Evolutionary conservation across 2,888 invertebrate genomes (phyloP), one percentile per base, ranked within the genome.

Genomic region (Panzeria rudis): DNA sequence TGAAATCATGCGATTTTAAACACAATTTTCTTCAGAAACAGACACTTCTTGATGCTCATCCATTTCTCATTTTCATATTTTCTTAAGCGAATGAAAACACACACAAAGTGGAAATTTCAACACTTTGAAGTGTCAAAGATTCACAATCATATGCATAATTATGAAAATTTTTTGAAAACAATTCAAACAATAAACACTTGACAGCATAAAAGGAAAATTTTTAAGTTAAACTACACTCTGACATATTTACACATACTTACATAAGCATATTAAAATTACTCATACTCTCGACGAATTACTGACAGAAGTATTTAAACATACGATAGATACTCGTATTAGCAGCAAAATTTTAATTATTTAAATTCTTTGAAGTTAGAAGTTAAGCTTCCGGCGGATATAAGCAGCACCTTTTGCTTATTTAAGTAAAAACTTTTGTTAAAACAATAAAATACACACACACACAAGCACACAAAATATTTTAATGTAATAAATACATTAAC

Each of bases 71-170:
- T 52, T 54, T 8, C 3, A 50, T 25, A 17, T 72, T n/a, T 44
- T 23, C 38, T 38, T 56, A 35, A 64, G 23, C 25, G 35, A 71
- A 11, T 54, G 41, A 13, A 66, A 44, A 9, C 50, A 54, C 25
- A 69, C 32, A 68, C 54, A 73, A 82, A 79, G 85, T 85, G 85
- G 73, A 85, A 75, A 79, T 75, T 82, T 77, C 85, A 56, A 78
- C 75, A 84, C 83, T 86, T 85, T 84, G 78, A 86, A 87, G 87
- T 87, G 87, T 79, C 86, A 83, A 72, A 83, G 83, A 86, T 68
- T 81, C 83, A 84, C 80, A 83, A 86, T 82, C 82, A 71, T 85
- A 80, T 72, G 69, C 86, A 80, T 86, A 82, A 82, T 82, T 82
- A 71, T 77, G 76, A 83, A 83, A 56, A 76, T 71, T 64, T n/a